phyloP scores from a whole-genome alignment of 2,113 vertebrate genomes.

The Oncorhynchus keta region DNA sequence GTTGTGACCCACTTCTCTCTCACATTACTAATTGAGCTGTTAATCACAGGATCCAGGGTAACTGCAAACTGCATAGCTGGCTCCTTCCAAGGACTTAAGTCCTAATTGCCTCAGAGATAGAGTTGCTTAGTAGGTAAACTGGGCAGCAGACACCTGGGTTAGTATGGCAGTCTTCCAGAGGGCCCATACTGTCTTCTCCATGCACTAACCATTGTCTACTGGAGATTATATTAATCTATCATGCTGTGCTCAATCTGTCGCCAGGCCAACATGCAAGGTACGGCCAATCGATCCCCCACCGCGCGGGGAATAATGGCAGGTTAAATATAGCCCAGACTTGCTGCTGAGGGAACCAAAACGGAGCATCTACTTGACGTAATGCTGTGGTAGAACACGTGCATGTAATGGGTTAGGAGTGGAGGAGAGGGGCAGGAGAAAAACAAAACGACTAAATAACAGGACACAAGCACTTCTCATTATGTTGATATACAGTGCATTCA shows the following conservation, averaged over 20 bases:
- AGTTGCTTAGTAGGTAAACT: constrained; percentile 44
- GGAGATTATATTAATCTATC: constrained; percentile 60
- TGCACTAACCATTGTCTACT: constrained; percentile 37
- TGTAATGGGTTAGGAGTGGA: neutral
- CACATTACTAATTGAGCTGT: constrained; percentile 53
- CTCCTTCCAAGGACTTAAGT: constrained; percentile 23
- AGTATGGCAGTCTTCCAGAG: constrained; percentile 46
- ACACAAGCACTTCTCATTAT: constrained; percentile 6
- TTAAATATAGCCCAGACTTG: constrained; percentile 44
- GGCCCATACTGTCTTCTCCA: constrained; percentile 15
- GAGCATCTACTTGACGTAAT: neutral
- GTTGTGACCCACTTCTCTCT: constrained; percentile 45
- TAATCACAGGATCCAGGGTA: constrained; percentile 44
- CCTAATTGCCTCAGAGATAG: constrained; percentile 59
- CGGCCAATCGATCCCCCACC: constrained; percentile 21
- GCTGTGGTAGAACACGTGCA: neutral
- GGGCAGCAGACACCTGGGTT: constrained; percentile 51
- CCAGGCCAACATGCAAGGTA: constrained; percentile 29
- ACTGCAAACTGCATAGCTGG: constrained; percentile 60
- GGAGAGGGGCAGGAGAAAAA: neutral
- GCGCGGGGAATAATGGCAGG: constrained; percentile 18
- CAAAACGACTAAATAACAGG: neutral
- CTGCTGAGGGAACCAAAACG: constrained; percentile 32
- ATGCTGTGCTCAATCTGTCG: constrained; percentile 65
- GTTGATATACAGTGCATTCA: neutral